Base-by-base conservation (phyloP, 2,888 invertebrate species). In the Pseudoips prasinana region DNA sequence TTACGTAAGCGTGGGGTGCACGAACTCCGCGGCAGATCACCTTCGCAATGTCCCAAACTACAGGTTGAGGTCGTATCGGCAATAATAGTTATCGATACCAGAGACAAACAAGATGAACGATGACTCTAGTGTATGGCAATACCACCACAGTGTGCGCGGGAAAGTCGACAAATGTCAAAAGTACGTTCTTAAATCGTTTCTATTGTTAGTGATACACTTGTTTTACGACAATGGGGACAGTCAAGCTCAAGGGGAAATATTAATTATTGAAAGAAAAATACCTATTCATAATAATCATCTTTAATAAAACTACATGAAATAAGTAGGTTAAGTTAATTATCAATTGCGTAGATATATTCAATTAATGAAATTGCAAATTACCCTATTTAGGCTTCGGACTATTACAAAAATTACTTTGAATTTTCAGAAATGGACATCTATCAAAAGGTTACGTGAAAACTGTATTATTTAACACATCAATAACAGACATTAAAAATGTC, bases 31-130 rank as follows among this genome's bases (percentile, higher is more conserved):
- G 49, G 44, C 54, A 52, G 68, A 74, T 84, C 81, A 84, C 85
- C 85, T 84, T 83, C 80, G 69, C 45, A 46, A 67, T 73, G 84
- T 81, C 82, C 81, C 81, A 80, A 83, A 79, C 80, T 75, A 67
- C 74, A 68, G 74, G 76, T 77, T 79, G 78, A 84, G 85, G 84
- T 79, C 85, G 68, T 62, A 71, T 68, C 70, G 56, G 64, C 72
- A 75, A 81, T 84, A 81, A 83, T 76, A 79, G 74, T 72, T 73
- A 74, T 77, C 75, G 76, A 82, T 76, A 77, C 64, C 61, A 59
- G 62, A 48, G 70, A 71, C 79, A 82, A 79, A 82, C 79, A 82
- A 76, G 70, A 71, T 60, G 66, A 60, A 34, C 59, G 52, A 62
- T 63, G 70, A 65, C 68, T 64, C 62, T 64, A 41, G 27, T 30